These are phyloP conservation scores for Pristionchus maxplancki DNA, from an alignment of 2,888 invertebrate species.

Conservation along the genomic window DNA sequence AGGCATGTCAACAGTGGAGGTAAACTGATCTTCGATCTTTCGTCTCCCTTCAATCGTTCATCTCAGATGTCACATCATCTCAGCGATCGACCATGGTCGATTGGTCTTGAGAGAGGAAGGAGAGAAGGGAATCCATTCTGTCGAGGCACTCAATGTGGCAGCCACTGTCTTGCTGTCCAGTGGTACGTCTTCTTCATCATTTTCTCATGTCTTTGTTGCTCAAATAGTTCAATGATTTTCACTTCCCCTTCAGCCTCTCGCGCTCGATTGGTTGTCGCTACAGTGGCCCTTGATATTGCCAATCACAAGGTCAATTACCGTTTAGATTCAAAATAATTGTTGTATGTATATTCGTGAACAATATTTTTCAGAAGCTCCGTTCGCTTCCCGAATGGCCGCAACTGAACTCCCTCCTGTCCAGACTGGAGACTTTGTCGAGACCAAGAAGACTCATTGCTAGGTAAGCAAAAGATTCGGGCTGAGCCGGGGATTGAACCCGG, in stretches of 20 bases:
- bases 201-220: background rate
- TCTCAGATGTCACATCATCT: slow-evolving; percentile 48
- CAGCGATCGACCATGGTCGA: slow-evolving; percentile 46
- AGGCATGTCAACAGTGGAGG: slow-evolving; percentile 60
- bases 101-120: slow-evolving; percentile 13
- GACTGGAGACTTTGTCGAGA: slow-evolving; percentile 53
- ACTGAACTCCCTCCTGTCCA: slow-evolving; percentile 54
- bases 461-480: slow-evolving; percentile 53
- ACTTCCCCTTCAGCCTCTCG: slow-evolving; percentile 35
- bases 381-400: slow-evolving; percentile 49
- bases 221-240: too few relatives aligned
- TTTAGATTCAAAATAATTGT: background rate
- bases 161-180: slow-evolving; percentile 41
- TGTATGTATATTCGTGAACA: too few relatives aligned
- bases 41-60: too few relatives aligned
- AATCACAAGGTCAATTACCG: slow-evolving; percentile 12
- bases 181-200: background rate
- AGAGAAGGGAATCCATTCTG: slow-evolving; percentile 12
- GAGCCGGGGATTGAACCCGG: slow-evolving; percentile 71
- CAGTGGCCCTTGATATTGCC: slow-evolving; percentile 45
- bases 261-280: slow-evolving; percentile 35
- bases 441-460: slow-evolving; percentile 52
- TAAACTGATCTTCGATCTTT: slow-evolving; percentile 29
- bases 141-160: slow-evolving; percentile 40
- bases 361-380: slow-evolving; percentile 50